Conservation (phyloP, 1,140 invertebrate species). For the Wasmannia auropunctata region DNA sequence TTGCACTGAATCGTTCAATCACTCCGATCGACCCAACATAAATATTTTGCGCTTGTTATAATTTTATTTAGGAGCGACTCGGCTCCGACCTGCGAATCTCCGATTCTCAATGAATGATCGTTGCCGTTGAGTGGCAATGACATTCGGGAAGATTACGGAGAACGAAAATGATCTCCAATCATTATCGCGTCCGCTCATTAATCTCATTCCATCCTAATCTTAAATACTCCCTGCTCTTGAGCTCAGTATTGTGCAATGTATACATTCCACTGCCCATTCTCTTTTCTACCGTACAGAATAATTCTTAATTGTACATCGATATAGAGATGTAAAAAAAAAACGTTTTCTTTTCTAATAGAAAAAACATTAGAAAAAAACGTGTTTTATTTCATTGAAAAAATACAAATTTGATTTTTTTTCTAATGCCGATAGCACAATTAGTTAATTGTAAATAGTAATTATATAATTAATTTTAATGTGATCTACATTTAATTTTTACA, state of each 20-base stretch:
- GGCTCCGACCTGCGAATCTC: slow-evolving; percentile 41
- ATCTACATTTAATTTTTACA: too few relatives aligned
- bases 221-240: slow-evolving; percentile 60
- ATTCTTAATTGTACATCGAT: neutral
- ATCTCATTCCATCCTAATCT: slow-evolving; percentile 59
- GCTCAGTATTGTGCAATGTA: slow-evolving; percentile 83
- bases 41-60: slow-evolving; percentile 57
- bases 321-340: too few relatives aligned
- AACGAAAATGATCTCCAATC: slow-evolving; percentile 79
- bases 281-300: slow-evolving; percentile 33
- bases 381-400: too few relatives aligned
- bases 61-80: slow-evolving; percentile 57
- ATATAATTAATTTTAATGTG: too few relatives aligned
- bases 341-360: too few relatives aligned
- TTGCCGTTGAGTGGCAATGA: neutral
- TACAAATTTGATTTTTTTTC: too few relatives aligned
- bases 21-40: slow-evolving; percentile 8
- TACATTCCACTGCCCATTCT: slow-evolving; percentile 80
- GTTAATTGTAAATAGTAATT: too few relatives aligned
- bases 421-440: too few relatives aligned
- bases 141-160: slow-evolving; percentile 18
- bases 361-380: too few relatives aligned
- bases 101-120: slow-evolving; percentile 1
- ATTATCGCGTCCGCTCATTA: slow-evolving; percentile 65
- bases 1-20: neutral